These are phyloP conservation scores for Pollicipes pollicipes DNA, from an alignment of 1,140 invertebrate genomes.

Conservation along the genomic window DNA sequence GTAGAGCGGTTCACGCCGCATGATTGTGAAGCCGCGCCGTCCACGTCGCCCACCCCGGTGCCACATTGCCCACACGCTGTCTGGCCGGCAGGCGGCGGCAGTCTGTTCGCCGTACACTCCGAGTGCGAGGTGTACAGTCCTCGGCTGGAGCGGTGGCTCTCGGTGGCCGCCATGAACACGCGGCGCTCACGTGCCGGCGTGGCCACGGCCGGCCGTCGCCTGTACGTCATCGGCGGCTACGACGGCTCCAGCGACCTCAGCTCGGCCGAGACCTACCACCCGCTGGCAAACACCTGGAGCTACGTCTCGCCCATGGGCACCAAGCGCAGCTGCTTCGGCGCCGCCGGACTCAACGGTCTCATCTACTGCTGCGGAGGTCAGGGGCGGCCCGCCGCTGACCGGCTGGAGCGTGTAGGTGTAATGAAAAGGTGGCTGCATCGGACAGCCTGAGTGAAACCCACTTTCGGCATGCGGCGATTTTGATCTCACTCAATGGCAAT, in stretches of 20 bases:
- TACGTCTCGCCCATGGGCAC: slow-evolving; percentile 54
- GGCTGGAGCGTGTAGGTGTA: too few relatives aligned
- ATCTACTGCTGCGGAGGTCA: slow-evolving; percentile 19
- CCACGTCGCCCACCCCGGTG: too few relatives aligned
- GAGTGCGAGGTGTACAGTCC: slow-evolving; percentile 53
- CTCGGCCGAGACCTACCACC: slow-evolving; percentile 57
- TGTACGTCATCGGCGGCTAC: slow-evolving; percentile 72
- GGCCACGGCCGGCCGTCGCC: slow-evolving; percentile 53
- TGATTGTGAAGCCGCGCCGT: too few relatives aligned
- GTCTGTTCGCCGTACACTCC: slow-evolving; percentile 48
- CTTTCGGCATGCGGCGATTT: too few relatives aligned
- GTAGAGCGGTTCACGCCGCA: too few relatives aligned
- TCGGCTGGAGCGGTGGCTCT: slow-evolving; percentile 40
- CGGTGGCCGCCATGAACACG: slow-evolving; percentile 29
- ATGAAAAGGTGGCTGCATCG: too few relatives aligned
- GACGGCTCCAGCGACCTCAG: slow-evolving; percentile 55
- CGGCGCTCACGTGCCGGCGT: slow-evolving; percentile 37
- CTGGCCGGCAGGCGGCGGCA: too few relatives aligned
- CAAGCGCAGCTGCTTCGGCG: slow-evolving; percentile 45
- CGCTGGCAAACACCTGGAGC: slow-evolving; percentile 35
- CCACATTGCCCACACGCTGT: too few relatives aligned
- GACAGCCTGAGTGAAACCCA: too few relatives aligned
- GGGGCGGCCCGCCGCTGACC: too few relatives aligned
- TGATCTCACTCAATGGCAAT: too few relatives aligned
- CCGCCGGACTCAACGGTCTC: slow-evolving; percentile 15